phyloP scores from a whole-genome alignment of 2,888 invertebrate genomes.

The Leptinotarsa juncta region DNA sequence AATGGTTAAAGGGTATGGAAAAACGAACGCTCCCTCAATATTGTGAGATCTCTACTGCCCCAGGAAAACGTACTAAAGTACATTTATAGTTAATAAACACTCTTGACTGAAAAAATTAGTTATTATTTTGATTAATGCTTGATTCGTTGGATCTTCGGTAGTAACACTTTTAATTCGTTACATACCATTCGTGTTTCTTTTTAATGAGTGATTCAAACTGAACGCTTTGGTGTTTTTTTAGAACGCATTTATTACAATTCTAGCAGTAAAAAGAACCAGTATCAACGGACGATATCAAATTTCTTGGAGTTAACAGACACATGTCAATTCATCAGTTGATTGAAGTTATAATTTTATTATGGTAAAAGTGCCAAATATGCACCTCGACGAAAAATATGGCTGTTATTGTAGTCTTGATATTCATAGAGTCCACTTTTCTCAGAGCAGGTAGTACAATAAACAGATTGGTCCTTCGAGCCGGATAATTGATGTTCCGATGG shows the following conservation, averaged over 20 bases:
- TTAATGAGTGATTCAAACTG: constrained; percentile 1
- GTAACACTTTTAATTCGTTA: constrained; percentile 22
- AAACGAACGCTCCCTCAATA: constrained; percentile 41
- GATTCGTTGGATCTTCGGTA: constrained; percentile 27
- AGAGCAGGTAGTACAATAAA: too few species aligned
- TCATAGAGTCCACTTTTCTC: too few species aligned
- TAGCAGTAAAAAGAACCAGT: too few species aligned
- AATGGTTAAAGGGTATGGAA: constrained; percentile 34
- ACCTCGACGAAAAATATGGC: too few species aligned
- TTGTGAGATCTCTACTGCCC: constrained; percentile 35
- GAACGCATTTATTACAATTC: background rate
- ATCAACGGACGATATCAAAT: too few species aligned
- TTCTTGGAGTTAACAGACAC: too few species aligned
- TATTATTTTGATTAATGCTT: constrained; percentile 42
- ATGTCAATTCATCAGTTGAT: too few species aligned
- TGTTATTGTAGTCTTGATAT: too few species aligned
- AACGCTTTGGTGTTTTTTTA: background rate
- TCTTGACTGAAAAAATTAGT: constrained; percentile 36
- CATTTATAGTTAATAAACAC: constrained; percentile 42
- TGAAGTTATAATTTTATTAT: too few species aligned
- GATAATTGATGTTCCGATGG: too few species aligned
- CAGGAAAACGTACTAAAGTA: constrained; percentile 35
- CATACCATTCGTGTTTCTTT: constrained; percentile 13
- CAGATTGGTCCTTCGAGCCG: too few species aligned
- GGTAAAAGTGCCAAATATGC: too few species aligned